Conservation (phyloP, 2,888 invertebrate species). For the Hypsopygia costalis region DNA sequence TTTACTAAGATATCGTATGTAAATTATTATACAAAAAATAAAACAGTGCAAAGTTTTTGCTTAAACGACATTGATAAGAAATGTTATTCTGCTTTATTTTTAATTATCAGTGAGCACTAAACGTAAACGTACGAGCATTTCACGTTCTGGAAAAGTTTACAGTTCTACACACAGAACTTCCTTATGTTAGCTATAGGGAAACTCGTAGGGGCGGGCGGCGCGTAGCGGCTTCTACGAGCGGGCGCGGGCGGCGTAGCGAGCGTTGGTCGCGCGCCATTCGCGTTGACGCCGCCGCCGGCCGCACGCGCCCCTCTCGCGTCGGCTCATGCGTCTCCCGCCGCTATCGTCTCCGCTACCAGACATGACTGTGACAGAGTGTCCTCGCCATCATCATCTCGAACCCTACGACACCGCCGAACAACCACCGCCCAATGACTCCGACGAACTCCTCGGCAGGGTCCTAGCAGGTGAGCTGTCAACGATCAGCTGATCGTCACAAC, state of each 20-base stretch:
- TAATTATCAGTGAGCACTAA: no score
- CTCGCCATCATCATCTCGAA: conserved; percentile 40
- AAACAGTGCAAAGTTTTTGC: no score
- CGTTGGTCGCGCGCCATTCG: conserved; percentile 66
- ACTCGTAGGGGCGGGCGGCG: conserved; percentile 47
- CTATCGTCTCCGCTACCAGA: conserved; percentile 28
- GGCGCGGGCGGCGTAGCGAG: conserved; percentile 63
- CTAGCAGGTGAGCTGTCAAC: conserved; percentile 61
- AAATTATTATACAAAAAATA: no score
- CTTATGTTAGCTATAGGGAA: conserved; percentile 12
- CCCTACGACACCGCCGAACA: conserved; percentile 34
- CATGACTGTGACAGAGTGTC: conserved; percentile 76
- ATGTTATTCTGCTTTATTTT: no score
- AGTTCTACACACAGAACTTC: no score
- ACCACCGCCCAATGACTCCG: conserved; percentile 50
- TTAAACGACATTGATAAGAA: no score
- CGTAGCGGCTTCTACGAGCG: conserved; percentile 47
- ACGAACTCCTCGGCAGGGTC: conserved; percentile 70
- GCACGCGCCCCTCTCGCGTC: conserved; percentile 64
- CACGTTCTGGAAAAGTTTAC: no score
- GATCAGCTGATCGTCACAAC: conserved; percentile 48
- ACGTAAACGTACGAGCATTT: no score
- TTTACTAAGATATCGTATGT: no score
- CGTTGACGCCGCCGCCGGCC: conserved; percentile 73
- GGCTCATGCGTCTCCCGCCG: conserved; percentile 65